Evolutionary conservation across 2,888 invertebrate species (phyloP).

Genomic region (Cryptocephalus primarius): DNA sequence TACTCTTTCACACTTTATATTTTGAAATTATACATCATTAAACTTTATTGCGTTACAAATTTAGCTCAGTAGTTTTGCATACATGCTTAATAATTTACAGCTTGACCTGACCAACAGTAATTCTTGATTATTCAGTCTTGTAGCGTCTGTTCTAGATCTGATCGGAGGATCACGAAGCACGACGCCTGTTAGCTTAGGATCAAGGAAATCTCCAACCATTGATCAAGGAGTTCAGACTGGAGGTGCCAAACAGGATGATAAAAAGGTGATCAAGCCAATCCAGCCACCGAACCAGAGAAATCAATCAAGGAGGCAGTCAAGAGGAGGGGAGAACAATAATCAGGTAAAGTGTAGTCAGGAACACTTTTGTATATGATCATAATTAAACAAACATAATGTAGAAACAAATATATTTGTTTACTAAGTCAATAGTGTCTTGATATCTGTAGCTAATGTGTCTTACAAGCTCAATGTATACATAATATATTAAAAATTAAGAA

Average conservation of each 20-base stretch:
- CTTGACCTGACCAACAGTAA: no score
- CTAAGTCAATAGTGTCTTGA: background rate
- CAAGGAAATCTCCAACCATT: slow-evolving; percentile 74
- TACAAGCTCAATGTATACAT: background rate
- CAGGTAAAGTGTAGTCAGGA: slow-evolving; percentile 21
- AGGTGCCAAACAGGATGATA: slow-evolving; percentile 33
- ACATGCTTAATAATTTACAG: no score
- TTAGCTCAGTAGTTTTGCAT: no score
- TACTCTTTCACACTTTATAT: no score
- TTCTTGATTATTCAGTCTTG: background rate
- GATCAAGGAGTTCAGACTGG: slow-evolving; percentile 73
- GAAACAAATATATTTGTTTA: background rate
- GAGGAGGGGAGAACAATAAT: slow-evolving; percentile 27
- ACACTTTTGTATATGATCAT: background rate
- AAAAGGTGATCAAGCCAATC: slow-evolving; percentile 30
- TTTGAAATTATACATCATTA: no score
- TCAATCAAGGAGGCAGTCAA: slow-evolving; percentile 23
- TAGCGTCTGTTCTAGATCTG: slow-evolving; percentile 53
- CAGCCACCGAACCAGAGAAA: slow-evolving; percentile 26
- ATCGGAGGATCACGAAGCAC: slow-evolving; percentile 67
- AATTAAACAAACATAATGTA: no score
- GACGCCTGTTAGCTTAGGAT: slow-evolving; percentile 62
- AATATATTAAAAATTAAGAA: background rate
- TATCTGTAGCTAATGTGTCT: background rate
- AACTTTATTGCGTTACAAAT: no score